Evolutionary conservation across 1,140 invertebrate species (phyloP), one percentile per base, ranked within the genome.

Genomic region (Neoseiulus cucumeris): DNA sequence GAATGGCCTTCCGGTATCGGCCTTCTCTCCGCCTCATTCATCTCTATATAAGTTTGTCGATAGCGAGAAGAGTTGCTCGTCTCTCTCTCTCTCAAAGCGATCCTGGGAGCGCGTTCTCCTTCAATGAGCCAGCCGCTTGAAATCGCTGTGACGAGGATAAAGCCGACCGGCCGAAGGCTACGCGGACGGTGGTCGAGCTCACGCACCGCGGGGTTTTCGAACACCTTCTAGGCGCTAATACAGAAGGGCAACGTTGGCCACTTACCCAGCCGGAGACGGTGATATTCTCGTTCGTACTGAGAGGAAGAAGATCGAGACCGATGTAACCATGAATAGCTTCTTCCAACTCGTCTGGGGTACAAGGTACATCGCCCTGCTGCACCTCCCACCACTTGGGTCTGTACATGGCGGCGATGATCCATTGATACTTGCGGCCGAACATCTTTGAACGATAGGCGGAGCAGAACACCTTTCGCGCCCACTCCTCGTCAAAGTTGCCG

Each of bases 401-500:
- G 66, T 80, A 80, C 81, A 82, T 91, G 0, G 90, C 91, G 76
- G 91, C 86, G 7, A 98, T 87, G 0, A 98, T 83, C 95, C 95
- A 98, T 72, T 96, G 91, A 78, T 96, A 96, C 68, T 90, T 87
- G 2, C 87, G 78, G 0, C 92, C 92, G 72, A 84, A 93, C 84
- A 96, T 77, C 20, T 76, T 76, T 30, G 76, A 70, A 42, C 74
- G 71, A 68, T 76, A 80, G 81, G 72, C 88, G 86, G 92, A 87
- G 75, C 94, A 98, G 74, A 98, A 95, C 65, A 97, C 88, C 71
- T 83, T 82, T 64, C 89, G 79, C 0, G 93, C 93, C 87, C 91
- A 93, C 33, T 84, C 83, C 74, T 95, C 89, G 76, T 94, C 89
- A 75, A 98, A 96, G 77, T 97, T 97, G 7, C 91, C 92, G 66